Evolutionary conservation across 2,797 vertebrate species (phyloP).

Genomic region (Myoxocephalus aenaeus): DNA sequence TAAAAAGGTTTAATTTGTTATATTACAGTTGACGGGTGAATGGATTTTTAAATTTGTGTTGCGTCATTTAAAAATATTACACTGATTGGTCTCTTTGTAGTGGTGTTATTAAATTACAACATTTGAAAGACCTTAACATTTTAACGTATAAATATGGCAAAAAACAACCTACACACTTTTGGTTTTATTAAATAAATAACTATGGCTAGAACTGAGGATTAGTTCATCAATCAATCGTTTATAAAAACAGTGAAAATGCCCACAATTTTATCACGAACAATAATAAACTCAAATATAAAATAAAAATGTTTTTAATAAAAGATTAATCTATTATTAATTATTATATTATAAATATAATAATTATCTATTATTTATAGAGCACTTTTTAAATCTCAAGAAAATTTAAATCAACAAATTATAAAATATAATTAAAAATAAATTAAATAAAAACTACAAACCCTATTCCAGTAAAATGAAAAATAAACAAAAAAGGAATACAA

Average conservation of each 20-base stretch:
- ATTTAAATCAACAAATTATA: not conserved
- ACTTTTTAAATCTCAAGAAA: not conserved
- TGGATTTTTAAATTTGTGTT: not conserved
- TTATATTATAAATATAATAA: too few relatives aligned
- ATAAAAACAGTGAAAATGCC: not conserved
- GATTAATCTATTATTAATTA: too few relatives aligned
- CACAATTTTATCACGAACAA: too few relatives aligned
- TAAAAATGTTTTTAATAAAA: too few relatives aligned
- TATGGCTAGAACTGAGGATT: not conserved
- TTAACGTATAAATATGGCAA: not conserved
- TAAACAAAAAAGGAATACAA: too few relatives aligned
- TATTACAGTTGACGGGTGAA: not conserved
- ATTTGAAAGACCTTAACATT: fast-evolving
- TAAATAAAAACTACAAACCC: too few relatives aligned
- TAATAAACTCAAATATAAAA: not conserved
- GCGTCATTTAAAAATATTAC: not conserved
- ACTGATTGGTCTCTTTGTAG: not conserved
- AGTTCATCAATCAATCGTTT: not conserved
- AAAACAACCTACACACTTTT: not conserved
- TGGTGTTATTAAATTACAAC: not conserved
- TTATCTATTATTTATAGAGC: not conserved
- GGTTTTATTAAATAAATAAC: not conserved
- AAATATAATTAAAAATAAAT: not conserved
- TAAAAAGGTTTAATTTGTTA: not conserved
- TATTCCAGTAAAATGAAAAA: not conserved